A percentile compares a stretch with the other conserved stretches of the same genome.
phyloP scores from a whole-genome alignment of 2,113 vertebrate species.

The Chaetura pelagica region DNA sequence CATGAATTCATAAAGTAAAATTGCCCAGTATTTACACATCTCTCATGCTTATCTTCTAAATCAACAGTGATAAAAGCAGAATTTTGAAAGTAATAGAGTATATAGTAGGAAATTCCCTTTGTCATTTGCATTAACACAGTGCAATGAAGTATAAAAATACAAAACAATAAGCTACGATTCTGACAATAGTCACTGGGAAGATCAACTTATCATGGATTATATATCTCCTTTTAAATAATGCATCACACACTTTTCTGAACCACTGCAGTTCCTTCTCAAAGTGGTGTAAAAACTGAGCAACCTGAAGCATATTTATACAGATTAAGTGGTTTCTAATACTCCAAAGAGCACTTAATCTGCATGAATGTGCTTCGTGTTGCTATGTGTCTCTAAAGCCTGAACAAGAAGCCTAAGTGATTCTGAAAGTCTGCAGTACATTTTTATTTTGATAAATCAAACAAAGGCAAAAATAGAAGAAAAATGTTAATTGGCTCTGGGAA shows the following conservation, averaged over 20 bases:
- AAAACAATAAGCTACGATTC: neutral
- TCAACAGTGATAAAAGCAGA: constrained; percentile 39
- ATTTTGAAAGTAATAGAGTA: constrained; percentile 40
- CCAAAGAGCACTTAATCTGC: constrained; percentile 66
- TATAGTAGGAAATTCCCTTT: constrained; percentile 41
- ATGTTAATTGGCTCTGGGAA: constrained; percentile 50
- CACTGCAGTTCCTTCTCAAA: constrained; percentile 48
- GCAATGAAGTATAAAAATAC: constrained; percentile 29
- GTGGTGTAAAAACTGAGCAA: constrained; percentile 65
- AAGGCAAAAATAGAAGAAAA: constrained; percentile 34
- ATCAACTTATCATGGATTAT: constrained; percentile 32
- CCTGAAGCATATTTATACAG: constrained; percentile 71
- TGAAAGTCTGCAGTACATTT: constrained; percentile 30
- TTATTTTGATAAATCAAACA: constrained; percentile 58
- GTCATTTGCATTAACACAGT: constrained; percentile 7
- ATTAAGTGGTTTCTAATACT: constrained; percentile 62
- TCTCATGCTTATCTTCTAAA: constrained; percentile 47
- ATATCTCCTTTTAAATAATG: constrained; percentile 64
- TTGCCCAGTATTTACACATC: constrained; percentile 3
- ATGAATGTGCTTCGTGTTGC: constrained; percentile 53
- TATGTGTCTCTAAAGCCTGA: constrained; percentile 35
- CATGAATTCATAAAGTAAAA: constrained; percentile 43
- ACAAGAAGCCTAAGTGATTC: constrained; percentile 31
- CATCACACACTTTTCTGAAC: constrained; percentile 7
- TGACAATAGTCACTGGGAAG: constrained; percentile 18